Base-by-base conservation (phyloP, 2,113 vertebrate genomes). In the Leptodactylus fuscus region DNA sequence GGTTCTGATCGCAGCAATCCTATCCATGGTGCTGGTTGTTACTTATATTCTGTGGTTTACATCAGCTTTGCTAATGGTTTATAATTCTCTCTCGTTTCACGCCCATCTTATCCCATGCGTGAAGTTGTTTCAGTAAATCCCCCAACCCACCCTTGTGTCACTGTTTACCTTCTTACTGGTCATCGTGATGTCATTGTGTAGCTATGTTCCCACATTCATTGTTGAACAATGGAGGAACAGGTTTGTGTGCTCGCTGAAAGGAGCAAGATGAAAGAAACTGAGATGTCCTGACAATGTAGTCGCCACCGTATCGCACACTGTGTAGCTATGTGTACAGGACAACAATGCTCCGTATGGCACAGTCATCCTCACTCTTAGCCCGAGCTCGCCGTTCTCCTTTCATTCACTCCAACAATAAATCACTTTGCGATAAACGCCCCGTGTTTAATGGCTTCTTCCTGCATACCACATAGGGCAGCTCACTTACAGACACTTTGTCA, bases 361-460 rank as follows among this genome's bases (percentile, higher is more conserved):
- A 10, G 34, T 62, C 53, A 84, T 24, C 46, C 49, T 55, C n/a
- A 46, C 38, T 62, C 32, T 49, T 84, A 38, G 36, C 15, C 3
- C 49, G 58, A 34, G 34, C 44, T 51, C 36, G 18, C 7, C 38
- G 67, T 77, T 83, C 41, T 83, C 27, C 24, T 55, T 62, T 82
- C 13, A 82, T 83, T 15, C 24, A n/a, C 20, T 34, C 10, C 34
- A 51, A 77, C 73, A 85, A 85, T 77, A 85, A 76, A 77, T 85
- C 73, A 85, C 74, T 51, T 18, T 0, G 51, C 32, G 18, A 67
- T 85, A 20, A 69, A 65, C 46, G 58, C 4, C 24, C 51, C 7
- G 22, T 53, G 48, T 58, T n/a, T 73, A 32, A 41, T 34, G 70
- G 74, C 58, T 8, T 20, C 32, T 44, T 48, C 36, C 15, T 36